Evolutionary conservation across 2,888 invertebrate genomes (phyloP).

Genomic region (Plemyria rubiginata): DNA sequence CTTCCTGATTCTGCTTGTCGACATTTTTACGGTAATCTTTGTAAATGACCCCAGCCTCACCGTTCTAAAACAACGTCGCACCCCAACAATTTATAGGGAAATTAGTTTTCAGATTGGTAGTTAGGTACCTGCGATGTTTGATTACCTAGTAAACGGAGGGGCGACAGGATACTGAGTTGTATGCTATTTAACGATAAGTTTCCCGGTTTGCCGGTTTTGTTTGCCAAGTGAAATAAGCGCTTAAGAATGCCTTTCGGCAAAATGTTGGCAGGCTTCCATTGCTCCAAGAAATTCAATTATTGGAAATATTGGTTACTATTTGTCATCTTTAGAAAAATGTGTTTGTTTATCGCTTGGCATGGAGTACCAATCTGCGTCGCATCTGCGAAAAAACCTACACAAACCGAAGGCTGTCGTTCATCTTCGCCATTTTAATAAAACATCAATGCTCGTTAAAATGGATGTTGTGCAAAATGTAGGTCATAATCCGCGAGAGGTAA

Average conservation of each 20-base stretch:
- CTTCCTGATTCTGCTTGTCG: slow-evolving; percentile 23
- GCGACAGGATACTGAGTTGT: slow-evolving; percentile 21
- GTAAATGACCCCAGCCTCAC: slow-evolving; percentile 60
- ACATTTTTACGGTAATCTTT: slow-evolving; percentile 61
- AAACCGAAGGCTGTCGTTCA: slow-evolving; percentile 17
- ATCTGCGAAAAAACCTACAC: slow-evolving; percentile 9
- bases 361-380: neutral
- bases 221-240: slow-evolving; percentile 1
- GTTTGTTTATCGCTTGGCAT: neutral
- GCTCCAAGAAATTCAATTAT: slow-evolving; percentile 4
- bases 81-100: slow-evolving; percentile 62
- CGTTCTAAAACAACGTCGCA: slow-evolving; percentile 64
- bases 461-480: slow-evolving; percentile 53
- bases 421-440: slow-evolving; percentile 43
- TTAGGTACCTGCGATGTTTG: slow-evolving; percentile 41
- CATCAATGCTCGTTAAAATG: slow-evolving; percentile 48
- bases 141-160: slow-evolving; percentile 35
- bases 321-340: neutral
- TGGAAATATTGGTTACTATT: neutral
- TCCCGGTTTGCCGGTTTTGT: slow-evolving; percentile 4
- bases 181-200: slow-evolving; percentile 25
- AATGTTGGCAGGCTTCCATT: slow-evolving; percentile 11
- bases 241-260: neutral
- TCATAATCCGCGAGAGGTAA: slow-evolving; percentile 60
- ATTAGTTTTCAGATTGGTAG: slow-evolving; percentile 60